These are phyloP conservation scores for Eutolmus rufibarbis DNA, from an alignment of 2,888 invertebrate genomes.

Conservation along the genomic window DNA sequence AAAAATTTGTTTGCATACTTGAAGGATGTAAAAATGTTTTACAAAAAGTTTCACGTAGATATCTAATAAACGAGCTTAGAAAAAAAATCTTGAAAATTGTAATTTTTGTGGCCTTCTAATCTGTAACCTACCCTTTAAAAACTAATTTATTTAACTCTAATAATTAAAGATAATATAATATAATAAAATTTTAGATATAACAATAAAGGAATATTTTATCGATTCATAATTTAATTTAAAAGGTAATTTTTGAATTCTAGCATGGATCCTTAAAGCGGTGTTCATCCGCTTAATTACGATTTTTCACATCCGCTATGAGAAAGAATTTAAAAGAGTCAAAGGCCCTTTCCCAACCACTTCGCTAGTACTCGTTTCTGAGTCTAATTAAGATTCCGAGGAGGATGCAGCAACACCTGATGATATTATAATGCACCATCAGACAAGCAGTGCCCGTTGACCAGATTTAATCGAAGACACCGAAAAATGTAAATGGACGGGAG, in stretches of 20 bases:
- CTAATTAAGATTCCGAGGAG: neutral
- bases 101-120: too few relatives aligned
- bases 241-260: neutral
- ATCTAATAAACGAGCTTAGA: too few relatives aligned
- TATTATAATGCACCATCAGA: neutral
- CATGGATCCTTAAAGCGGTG: neutral
- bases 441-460: neutral
- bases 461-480: slow-evolving; percentile 7
- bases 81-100: too few relatives aligned
- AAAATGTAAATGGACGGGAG: slow-evolving; percentile 1
- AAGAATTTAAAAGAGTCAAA: neutral
- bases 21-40: too few relatives aligned
- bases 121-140: too few relatives aligned
- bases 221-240: neutral
- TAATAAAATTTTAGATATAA: too few relatives aligned
- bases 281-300: neutral
- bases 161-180: too few relatives aligned
- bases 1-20: too few relatives aligned
- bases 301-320: neutral
- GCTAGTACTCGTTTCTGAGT: neutral
- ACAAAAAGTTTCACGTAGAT: too few relatives aligned
- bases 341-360: neutral
- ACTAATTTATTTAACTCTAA: too few relatives aligned
- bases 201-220: neutral
- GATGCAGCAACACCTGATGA: slow-evolving; percentile 2